Conservation (phyloP, 2,113 vertebrate species). For the Spheniscus mendiculus region DNA sequence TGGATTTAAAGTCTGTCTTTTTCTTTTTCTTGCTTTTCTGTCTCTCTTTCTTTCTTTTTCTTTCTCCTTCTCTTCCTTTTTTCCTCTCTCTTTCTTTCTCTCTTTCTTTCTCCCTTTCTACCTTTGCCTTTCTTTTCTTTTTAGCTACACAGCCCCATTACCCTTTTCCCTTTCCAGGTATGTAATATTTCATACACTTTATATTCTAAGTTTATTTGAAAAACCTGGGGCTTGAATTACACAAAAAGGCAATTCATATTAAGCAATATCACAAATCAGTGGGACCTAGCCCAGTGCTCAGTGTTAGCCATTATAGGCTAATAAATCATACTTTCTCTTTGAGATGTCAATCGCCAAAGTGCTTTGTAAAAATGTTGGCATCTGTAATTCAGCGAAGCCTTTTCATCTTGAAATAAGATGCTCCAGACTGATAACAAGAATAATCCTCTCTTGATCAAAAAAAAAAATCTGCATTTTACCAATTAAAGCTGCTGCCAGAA, state of each 20-base stretch:
- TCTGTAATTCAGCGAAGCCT: constrained; percentile 94
- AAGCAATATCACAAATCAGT: constrained; percentile 91
- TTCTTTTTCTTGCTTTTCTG: neutral
- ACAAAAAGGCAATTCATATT: constrained; percentile 85
- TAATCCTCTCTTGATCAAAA: constrained; percentile 98
- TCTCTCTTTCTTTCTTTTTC: neutral
- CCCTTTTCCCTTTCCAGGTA: neutral
- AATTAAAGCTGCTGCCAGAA: constrained; percentile 95
- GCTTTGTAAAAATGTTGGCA: constrained; percentile 90
- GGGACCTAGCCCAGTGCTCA: constrained; percentile 86
- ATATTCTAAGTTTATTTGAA: constrained; percentile 69
- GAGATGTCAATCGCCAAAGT: constrained; percentile 91
- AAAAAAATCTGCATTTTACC: constrained; percentile 97
- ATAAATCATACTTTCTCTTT: constrained; percentile 98
- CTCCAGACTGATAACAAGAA: constrained; percentile 93
- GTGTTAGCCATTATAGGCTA: constrained; percentile 91
- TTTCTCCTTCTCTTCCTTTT: neutral
- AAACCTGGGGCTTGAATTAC: constrained; percentile 65
- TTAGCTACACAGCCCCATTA: neutral
- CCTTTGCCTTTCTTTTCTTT: neutral
- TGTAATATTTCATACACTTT: constrained; percentile 31
- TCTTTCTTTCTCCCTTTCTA: neutral
- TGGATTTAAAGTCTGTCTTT: constrained; percentile 79
- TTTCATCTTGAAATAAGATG: constrained; percentile 99
- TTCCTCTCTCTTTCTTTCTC: neutral